phyloP scores from a whole-genome alignment of 2,113 vertebrate genomes.

The Corythoichthys intestinalis region DNA sequence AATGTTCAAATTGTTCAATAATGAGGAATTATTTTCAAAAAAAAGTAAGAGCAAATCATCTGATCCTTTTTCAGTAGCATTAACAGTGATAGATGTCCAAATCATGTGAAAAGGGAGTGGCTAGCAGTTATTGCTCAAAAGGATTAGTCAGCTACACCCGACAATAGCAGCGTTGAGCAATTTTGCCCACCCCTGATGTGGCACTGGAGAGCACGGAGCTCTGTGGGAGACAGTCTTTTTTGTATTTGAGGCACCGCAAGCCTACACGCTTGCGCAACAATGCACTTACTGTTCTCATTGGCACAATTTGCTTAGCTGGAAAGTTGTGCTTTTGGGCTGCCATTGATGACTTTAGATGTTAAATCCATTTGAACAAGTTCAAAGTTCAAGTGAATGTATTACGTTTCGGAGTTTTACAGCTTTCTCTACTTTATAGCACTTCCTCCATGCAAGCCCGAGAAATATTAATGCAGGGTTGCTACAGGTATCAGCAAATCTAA shows the following conservation, averaged over 20 bases:
- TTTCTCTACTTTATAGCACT: not conserved
- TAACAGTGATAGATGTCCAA: too few relatives aligned
- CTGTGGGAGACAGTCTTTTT: not conserved
- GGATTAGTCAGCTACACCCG: too few relatives aligned
- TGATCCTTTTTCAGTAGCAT: too few relatives aligned
- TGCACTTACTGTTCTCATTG: conserved; percentile 1
- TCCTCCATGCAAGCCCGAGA: conserved; percentile 31
- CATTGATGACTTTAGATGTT: too few relatives aligned
- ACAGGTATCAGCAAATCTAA: too few relatives aligned
- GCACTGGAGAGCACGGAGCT: not conserved
- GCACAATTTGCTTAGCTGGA: not conserved
- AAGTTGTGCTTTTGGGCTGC: conserved; percentile 18
- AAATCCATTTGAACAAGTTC: too few relatives aligned
- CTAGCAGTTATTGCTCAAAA: too few relatives aligned
- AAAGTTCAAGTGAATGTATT: too few relatives aligned
- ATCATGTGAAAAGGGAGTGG: too few relatives aligned
- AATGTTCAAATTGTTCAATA: too few relatives aligned
- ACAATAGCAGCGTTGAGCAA: not conserved
- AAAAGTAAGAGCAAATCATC: too few relatives aligned
- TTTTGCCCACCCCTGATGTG: not conserved
- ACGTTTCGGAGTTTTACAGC: not conserved
- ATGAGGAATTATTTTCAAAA: too few relatives aligned
- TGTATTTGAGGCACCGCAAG: not conserved
- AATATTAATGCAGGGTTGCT: conserved; percentile 24
- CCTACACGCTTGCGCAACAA: conserved; percentile 41